Base-by-base conservation (phyloP, 2,113 vertebrate species). In the Ursus arctos region DNA sequence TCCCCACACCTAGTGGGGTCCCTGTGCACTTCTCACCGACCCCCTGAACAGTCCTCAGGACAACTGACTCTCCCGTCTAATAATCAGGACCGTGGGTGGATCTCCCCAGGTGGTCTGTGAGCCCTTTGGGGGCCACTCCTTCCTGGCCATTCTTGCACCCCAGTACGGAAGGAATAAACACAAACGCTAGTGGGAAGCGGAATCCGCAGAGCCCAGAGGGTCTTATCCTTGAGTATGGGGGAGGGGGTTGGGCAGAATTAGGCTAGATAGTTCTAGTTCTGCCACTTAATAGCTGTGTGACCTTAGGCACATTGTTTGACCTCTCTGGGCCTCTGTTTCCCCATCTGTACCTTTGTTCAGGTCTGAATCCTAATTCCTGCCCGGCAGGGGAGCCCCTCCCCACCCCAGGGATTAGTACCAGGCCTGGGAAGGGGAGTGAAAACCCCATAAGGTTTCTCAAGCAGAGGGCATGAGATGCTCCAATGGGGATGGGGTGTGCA, bases 401-500 rank as follows among this genome's bases (percentile, higher is more conserved):
- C 16, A 3, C 53, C 59, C 16, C 15, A 9, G n/a, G 63, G 47
- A 21, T 10, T 69, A 33, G 86, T 4, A 33, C 36, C 36, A 26
- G 19, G 31, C 16, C 85, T 61, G 33, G 24, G 36, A 47, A 63
- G 31, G 59, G 84, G 6, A 14, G 21, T 91, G 28, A 57, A 51
- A 71, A 55, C 24, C 69, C 28, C 43, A 4, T 6, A 33, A 63
- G 24, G 8, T 28, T 36, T 61, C 72, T 43, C 71, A 16, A n/a
- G 33, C 47, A 43, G n/a, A 18, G 22, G 28, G 21, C 76, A 24
- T 21, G 22, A 53, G 33, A 51, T 18, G 33, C 15, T 26, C 76
- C 18, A 24, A 0, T 0, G 1, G 5, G 26, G 40, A 9, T 31
- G 43, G 63, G 53, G 18, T 28, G 0, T 4, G 2, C 84, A 47